These are phyloP conservation scores for Bufo gargarizans DNA, from an alignment of 2,113 vertebrate species.

Conservation along the genomic window DNA sequence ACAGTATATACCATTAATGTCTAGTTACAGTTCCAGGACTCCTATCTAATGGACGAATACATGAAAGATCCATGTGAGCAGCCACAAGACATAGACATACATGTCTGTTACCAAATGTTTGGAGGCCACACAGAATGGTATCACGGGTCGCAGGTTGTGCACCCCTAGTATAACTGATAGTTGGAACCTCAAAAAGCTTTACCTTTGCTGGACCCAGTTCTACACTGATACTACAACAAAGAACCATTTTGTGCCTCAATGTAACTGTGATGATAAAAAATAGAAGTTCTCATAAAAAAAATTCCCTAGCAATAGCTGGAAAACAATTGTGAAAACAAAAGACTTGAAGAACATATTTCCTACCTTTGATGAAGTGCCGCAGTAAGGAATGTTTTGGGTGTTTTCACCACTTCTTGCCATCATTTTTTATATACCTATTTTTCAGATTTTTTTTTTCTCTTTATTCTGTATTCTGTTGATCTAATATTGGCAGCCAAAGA, in stretches of 20 bases:
- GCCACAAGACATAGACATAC: no score
- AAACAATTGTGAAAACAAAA: conserved; percentile 23
- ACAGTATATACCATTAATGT: no score
- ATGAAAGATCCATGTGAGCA: no score
- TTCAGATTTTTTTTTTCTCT: conserved; percentile 3
- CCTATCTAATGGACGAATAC: no score
- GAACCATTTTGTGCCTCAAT: not conserved
- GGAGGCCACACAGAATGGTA: no score
- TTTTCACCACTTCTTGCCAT: conserved; percentile 26
- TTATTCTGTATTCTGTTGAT: not conserved
- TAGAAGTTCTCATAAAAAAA: not conserved
- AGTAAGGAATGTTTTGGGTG: conserved; percentile 11
- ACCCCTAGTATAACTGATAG: no score
- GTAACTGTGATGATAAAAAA: not conserved
- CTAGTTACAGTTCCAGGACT: no score
- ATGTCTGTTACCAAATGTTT: no score
- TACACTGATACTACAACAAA: not conserved
- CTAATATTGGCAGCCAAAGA: not conserved
- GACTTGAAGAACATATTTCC: not conserved
- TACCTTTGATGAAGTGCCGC: conserved; percentile 35
- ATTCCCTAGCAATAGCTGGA: not conserved
- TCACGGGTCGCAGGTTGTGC: no score
- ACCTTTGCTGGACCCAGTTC: no score
- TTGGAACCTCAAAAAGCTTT: no score
- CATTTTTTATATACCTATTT: conserved; percentile 1